Conservation (phyloP, 2,888 invertebrate genomes). For the Apodemia mormo region DNA sequence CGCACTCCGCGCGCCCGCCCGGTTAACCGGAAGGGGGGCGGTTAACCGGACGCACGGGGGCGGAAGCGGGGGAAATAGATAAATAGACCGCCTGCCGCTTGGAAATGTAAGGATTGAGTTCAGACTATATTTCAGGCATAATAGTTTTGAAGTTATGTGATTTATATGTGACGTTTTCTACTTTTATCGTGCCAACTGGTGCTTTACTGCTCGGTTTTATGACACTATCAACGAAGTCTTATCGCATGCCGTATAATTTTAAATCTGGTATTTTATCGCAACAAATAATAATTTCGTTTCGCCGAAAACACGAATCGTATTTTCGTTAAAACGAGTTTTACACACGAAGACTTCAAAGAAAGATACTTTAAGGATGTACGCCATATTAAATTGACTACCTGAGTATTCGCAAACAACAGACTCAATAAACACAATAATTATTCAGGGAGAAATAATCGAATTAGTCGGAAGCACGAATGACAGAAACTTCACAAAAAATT, state of each 20-base stretch:
- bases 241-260: slow-evolving; percentile 42
- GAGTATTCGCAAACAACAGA: slow-evolving; percentile 8
- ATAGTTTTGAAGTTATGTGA: slow-evolving; percentile 80
- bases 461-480: slow-evolving; percentile 56
- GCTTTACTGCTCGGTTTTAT: slow-evolving; percentile 64
- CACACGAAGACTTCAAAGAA: slow-evolving; percentile 49
- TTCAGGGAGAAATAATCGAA: slow-evolving; percentile 36
- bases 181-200: slow-evolving; percentile 68
- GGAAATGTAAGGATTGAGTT: slow-evolving; percentile 82
- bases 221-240: slow-evolving; percentile 68
- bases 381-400: slow-evolving; percentile 41
- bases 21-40: slow-evolving; percentile 81
- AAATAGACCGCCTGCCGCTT: slow-evolving; percentile 81
- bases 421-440: slow-evolving; percentile 22
- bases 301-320: slow-evolving; percentile 18
- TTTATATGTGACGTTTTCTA: slow-evolving; percentile 77
- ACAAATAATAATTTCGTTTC: slow-evolving; percentile 21
- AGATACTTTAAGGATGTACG: slow-evolving; percentile 42
- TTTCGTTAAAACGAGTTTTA: slow-evolving; percentile 43
- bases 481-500: slow-evolving; percentile 55
- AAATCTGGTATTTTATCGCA: slow-evolving; percentile 24
- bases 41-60: slow-evolving; percentile 81
- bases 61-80: slow-evolving; percentile 82
- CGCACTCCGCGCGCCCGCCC: slow-evolving; percentile 74
- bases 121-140: slow-evolving; percentile 80